Percentiles rank a stretch among this genome's conserved stretches.
Conservation (phyloP, 1,140 invertebrate species). For the Temnothorax nylanderi region DNA sequence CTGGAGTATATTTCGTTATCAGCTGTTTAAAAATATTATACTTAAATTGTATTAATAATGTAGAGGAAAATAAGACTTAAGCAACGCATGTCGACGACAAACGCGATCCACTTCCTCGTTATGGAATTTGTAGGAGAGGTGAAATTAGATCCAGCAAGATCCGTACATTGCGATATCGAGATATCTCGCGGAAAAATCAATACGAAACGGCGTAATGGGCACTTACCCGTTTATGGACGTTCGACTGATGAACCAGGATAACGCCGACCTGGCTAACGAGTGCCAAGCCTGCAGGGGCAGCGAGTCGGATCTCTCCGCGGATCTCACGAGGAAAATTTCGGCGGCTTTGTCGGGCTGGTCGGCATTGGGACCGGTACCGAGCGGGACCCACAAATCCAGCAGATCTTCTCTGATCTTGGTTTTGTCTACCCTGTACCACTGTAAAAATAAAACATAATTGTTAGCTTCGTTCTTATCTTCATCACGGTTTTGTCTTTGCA, state of each 20-base stretch:
- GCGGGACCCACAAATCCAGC: slow-evolving; percentile 85
- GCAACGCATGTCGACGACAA: background rate
- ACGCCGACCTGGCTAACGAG: slow-evolving; percentile 87
- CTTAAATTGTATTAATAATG: background rate
- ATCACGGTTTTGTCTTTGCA: background rate
- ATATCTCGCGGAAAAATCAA: slow-evolving; percentile 47
- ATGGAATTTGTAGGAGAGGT: background rate
- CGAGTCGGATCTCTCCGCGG: slow-evolving; percentile 88
- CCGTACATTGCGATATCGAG: background rate
- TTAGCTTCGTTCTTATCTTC: background rate
- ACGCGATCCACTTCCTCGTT: slow-evolving; percentile 1
- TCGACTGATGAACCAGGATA: slow-evolving; percentile 89
- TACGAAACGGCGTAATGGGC: slow-evolving; percentile 43
- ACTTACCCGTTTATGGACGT: slow-evolving; percentile 92
- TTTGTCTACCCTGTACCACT: slow-evolving; percentile 87
- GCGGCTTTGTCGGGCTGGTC: slow-evolving; percentile 87
- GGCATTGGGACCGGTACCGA: slow-evolving; percentile 78
- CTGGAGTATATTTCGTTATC: background rate
- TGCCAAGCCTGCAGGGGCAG: slow-evolving; percentile 89
- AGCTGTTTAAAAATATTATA: background rate
- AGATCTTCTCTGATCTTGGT: slow-evolving; percentile 82
- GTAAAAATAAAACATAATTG: slow-evolving; percentile 18
- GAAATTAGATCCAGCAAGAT: slow-evolving; percentile 14
- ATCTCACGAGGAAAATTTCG: slow-evolving; percentile 88
- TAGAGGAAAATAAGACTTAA: background rate